Conservation (phyloP, 1,140 invertebrate species). For the Antheraea pernyi region DNA sequence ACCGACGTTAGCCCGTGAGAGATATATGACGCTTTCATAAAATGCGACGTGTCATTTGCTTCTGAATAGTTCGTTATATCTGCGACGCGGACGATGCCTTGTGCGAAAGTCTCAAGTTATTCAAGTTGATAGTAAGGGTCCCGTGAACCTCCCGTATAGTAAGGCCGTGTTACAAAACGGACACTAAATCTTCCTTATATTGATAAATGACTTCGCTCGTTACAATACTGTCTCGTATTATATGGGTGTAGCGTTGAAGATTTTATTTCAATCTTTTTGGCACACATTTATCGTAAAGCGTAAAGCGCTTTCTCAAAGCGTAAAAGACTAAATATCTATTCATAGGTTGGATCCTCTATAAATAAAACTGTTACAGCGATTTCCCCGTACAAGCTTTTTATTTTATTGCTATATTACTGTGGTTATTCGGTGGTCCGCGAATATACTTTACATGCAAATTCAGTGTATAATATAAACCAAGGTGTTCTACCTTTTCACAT, state of each 20-base stretch:
- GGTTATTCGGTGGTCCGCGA: slow-evolving; percentile 5
- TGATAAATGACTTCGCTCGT: slow-evolving; percentile 62
- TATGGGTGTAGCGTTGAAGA: neutral
- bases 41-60: slow-evolving; percentile 52
- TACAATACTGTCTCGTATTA: slow-evolving; percentile 53
- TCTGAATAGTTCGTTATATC: slow-evolving; percentile 63
- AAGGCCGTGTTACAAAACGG: slow-evolving; percentile 41
- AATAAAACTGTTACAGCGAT: slow-evolving; percentile 15
- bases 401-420: slow-evolving; percentile 13
- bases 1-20: slow-evolving; percentile 20
- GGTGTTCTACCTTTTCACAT: neutral
- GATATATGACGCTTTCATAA: slow-evolving; percentile 47
- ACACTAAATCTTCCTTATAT: slow-evolving; percentile 59
- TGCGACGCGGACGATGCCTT: slow-evolving; percentile 28
- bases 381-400: slow-evolving; percentile 8
- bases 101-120: slow-evolving; percentile 48
- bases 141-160: slow-evolving; percentile 35
- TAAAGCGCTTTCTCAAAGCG: neutral
- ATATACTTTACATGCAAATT: slow-evolving; percentile 7
- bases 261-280: too few relatives aligned
- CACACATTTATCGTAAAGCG: neutral
- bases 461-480: neutral
- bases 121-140: slow-evolving; percentile 46
- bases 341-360: slow-evolving; percentile 17
- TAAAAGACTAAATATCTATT: slow-evolving; percentile 18